These are phyloP conservation scores for Microcebus ravelobensis DNA, from an alignment of 2,113 vertebrate species.

Conservation along the genomic window DNA sequence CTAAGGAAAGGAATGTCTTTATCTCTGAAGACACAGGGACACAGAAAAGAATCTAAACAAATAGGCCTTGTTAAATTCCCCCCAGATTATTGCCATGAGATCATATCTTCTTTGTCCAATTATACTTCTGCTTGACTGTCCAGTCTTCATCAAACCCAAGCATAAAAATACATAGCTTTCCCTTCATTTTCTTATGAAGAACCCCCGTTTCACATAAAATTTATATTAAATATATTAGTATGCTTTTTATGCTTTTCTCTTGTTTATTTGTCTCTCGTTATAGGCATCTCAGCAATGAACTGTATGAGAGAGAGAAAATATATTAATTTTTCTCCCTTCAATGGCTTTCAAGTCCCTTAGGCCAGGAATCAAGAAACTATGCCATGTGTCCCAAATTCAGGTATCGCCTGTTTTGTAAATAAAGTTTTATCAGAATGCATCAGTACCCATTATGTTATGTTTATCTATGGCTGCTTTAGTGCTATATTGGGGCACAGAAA, in stretches of 20 bases:
- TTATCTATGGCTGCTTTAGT: background rate
- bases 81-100: background rate
- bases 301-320: background rate
- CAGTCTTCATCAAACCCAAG: background rate
- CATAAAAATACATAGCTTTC: background rate
- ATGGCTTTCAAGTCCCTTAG: background rate
- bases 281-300: background rate
- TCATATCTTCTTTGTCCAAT: accelerated
- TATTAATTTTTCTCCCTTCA: background rate
- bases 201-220: background rate
- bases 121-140: background rate
- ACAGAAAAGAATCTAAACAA: background rate
- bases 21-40: background rate
- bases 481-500: background rate
- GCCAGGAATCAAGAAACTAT: background rate
- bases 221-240: background rate
- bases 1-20: background rate
- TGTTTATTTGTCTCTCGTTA: background rate
- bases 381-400: background rate
- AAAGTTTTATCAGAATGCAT: background rate
- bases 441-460: background rate
- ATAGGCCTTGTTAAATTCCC: background rate
- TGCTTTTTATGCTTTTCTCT: no score
- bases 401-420: background rate
- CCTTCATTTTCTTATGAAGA: background rate